Percentiles rank a stretch among this genome's conserved stretches.
These are phyloP conservation scores for Drosophila kambysellisi DNA, from an alignment of 2,888 invertebrate species.

Conservation along the genomic window DNA sequence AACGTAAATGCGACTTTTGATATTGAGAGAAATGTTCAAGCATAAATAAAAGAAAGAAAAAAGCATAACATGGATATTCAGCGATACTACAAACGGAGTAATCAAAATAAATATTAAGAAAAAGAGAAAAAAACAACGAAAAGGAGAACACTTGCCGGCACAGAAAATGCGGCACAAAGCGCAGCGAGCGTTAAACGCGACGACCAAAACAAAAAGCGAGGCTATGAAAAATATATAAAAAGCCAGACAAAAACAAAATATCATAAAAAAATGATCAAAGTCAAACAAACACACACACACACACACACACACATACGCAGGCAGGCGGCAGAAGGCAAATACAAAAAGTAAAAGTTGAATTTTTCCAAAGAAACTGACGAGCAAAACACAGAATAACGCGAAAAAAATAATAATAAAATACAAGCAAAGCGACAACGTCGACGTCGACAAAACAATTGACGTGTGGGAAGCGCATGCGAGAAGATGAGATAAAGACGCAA, in stretches of 20 bases:
- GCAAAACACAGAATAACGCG: conserved; percentile 81
- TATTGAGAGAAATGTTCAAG: conserved; percentile 40
- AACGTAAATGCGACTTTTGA: conserved; percentile 56
- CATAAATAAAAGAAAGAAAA: conserved; percentile 11
- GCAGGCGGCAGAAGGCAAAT: conserved; percentile 62
- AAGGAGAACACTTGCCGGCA: conserved; percentile 49
- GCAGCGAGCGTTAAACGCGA: conserved; percentile 60
- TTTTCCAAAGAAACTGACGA: conserved; percentile 80
- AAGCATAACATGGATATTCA: conserved; percentile 51
- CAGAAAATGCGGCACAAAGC: conserved; percentile 54
- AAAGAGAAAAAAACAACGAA: conserved; percentile 20
- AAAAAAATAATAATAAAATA: conserved; percentile 81
- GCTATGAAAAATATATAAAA: conserved; percentile 58
- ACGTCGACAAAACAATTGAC: conserved; percentile 66
- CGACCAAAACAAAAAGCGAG: conserved; percentile 72
- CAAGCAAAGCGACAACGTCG: conserved; percentile 62
- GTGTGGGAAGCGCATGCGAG: conserved; percentile 64
- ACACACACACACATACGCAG: conserved; percentile 39
- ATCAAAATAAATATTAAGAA: not conserved
- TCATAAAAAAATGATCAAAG: conserved; percentile 74
- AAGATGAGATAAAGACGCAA: conserved; percentile 64
- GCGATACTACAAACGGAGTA: conserved; percentile 25
- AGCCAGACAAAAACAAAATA: conserved; percentile 56
- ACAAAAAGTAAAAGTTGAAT: conserved; percentile 80
- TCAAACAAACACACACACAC: conserved; percentile 52